A percentile compares a stretch with the other conserved stretches of the same genome.
Conservation (phyloP, 2,113 vertebrate species). For the Sisor rabdophorus region DNA sequence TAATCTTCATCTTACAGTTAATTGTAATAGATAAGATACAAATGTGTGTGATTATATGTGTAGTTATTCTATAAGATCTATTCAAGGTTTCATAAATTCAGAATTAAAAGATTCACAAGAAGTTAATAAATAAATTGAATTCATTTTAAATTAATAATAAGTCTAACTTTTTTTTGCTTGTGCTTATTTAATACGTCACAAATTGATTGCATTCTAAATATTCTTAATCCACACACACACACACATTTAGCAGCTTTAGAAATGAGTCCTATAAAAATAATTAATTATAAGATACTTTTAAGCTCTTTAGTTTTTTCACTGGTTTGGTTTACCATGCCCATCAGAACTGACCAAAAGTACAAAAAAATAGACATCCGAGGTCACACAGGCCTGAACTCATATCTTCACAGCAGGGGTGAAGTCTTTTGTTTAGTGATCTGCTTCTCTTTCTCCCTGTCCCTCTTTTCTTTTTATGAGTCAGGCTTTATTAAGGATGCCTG, state of each 20-base stretch:
- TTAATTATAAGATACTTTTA: too few relatives aligned
- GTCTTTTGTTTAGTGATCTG: conserved; percentile 51
- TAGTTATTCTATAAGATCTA: not conserved
- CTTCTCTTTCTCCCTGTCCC: not conserved
- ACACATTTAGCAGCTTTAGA: not conserved
- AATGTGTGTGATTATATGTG: too few relatives aligned
- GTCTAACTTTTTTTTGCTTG: too few relatives aligned
- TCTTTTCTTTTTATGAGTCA: conserved; percentile 1
- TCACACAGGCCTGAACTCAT: conserved; percentile 24
- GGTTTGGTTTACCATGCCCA: conserved; percentile 6
- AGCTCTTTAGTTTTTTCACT: conserved; percentile 21
- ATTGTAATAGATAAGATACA: too few relatives aligned
- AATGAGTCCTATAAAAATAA: too few relatives aligned
- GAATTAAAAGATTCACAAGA: not conserved
- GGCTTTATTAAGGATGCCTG: conserved; percentile 53
- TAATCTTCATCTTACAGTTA: too few relatives aligned
- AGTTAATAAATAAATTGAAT: not conserved
- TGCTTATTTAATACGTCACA: not conserved
- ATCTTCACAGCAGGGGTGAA: conserved; percentile 37
- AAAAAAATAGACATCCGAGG: not conserved
- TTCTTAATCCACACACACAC: conserved; percentile 11
- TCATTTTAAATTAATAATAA: too few relatives aligned
- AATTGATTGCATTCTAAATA: not conserved
- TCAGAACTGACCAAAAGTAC: not conserved
- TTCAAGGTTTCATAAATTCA: not conserved